Evolutionary conservation across 2,888 invertebrate species (phyloP).

Genomic region (Nymphalis c-album): DNA sequence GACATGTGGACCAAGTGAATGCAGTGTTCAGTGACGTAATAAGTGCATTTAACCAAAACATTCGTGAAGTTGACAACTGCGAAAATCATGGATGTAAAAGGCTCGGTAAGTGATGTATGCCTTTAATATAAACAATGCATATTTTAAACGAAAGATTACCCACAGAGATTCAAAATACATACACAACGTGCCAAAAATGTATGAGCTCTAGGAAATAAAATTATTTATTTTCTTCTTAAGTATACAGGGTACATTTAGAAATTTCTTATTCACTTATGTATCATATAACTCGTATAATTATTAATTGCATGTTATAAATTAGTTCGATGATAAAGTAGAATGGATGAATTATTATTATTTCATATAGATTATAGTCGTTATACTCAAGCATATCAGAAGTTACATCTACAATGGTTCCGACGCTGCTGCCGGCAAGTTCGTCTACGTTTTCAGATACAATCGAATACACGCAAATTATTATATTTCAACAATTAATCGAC

Average conservation of each 20-base stretch:
- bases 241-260: too few species aligned
- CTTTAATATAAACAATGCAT: constrained; percentile 38
- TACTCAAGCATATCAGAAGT: constrained; percentile 17
- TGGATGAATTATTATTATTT: constrained; percentile 8
- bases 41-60: constrained; percentile 55
- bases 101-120: constrained; percentile 62
- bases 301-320: neutral
- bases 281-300: neutral
- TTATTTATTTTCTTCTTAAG: too few species aligned
- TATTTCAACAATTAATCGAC: neutral
- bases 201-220: neutral
- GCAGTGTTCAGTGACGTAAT: constrained; percentile 77
- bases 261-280: too few species aligned
- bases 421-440: constrained; percentile 10
- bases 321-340: constrained; percentile 15
- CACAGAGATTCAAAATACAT: neutral
- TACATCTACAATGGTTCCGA: constrained; percentile 17
- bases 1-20: constrained; percentile 78
- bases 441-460: neutral
- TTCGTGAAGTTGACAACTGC: constrained; percentile 55
- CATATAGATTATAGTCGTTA: constrained; percentile 4
- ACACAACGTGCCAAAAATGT: too few species aligned
- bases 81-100: constrained; percentile 74
- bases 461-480: neutral
- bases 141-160: constrained; percentile 11